Percentiles rank a stretch among this genome's conserved stretches.
phyloP scores from a whole-genome alignment of 2,797 vertebrate species.

The Microtus agrestis region DNA sequence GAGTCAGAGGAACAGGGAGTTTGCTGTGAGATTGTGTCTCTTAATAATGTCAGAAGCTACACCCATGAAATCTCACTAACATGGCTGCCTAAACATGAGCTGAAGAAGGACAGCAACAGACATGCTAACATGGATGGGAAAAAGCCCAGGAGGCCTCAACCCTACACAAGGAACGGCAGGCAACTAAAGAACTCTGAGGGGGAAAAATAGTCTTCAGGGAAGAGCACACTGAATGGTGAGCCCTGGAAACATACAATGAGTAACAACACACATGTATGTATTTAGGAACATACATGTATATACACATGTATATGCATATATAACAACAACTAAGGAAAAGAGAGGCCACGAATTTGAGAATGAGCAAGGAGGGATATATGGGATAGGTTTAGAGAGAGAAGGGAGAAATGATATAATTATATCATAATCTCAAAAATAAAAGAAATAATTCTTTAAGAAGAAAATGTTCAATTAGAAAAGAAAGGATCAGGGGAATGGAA shows the following conservation, averaged over 20 bases:
- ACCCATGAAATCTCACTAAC: not conserved
- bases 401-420: not conserved
- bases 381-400: not conserved
- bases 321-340: not conserved
- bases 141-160: not conserved
- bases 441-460: not conserved
- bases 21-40: not conserved
- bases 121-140: accelerated
- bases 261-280: too few species aligned
- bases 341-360: not conserved
- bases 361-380: not conserved
- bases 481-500: not conserved
- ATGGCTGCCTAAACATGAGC: not conserved
- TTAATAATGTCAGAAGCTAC: not conserved
- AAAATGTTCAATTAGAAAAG: not conserved
- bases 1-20: not conserved
- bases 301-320: too few species aligned
- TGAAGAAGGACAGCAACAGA: not conserved
- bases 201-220: not conserved
- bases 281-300: not conserved
- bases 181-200: not conserved
- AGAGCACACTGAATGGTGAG: not conserved
- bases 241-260: too few species aligned
- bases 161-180: too few species aligned
- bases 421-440: not conserved